Evolutionary conservation across 2,888 invertebrate species (phyloP), one percentile per base, ranked within the genome.

Genomic region (Resseliella maxima): DNA sequence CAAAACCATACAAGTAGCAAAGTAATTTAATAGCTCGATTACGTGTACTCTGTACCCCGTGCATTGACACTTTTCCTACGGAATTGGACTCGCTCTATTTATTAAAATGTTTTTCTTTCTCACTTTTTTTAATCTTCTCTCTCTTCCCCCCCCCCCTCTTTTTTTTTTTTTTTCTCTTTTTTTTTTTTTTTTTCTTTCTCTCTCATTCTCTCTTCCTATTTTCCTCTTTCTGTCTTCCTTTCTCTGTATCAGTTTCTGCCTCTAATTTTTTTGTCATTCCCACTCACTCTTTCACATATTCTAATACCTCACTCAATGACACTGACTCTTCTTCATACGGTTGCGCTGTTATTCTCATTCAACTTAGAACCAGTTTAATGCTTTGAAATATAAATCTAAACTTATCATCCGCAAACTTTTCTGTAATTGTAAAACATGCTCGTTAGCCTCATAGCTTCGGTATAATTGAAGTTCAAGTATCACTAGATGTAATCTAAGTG

Each of bases 61-160:
- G 15, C 72, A 72, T 72, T 72, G 72, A 72, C 72, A 72, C 72
- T 72, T 72, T 72, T 72, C 72, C 31, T 31, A 31, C n/a, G 31
- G 15, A 72, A 72, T 31, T n/a, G 72, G 35, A 31, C 31, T 72
- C 18, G 72, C 72, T 72, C 72, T 72, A 72, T 72, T 72, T 72
- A 72, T 31, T 72, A n/a, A n/a, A n/a, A n/a, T 72, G 5, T 15
- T 27, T 59, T 15, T 27, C 3, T 41, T 41, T 41, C 41, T 50
- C 18, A 18, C 18, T n/a, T n/a, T n/a, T n/a, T n/a, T n/a, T n/a
- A n/a, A n/a, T n/a, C n/a, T n/a, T n/a, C n/a, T n/a, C n/a, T n/a
- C n/a, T 50, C 50, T 21, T 50, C 50, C 18, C 2, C n/a, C n/a
- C n/a, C n/a, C n/a, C n/a, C n/a, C n/a, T n/a, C n/a, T n/a, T n/a